Evolutionary conservation across 2,797 vertebrate species (phyloP).

Genomic region (Ptychobarbus kaznakovi): DNA sequence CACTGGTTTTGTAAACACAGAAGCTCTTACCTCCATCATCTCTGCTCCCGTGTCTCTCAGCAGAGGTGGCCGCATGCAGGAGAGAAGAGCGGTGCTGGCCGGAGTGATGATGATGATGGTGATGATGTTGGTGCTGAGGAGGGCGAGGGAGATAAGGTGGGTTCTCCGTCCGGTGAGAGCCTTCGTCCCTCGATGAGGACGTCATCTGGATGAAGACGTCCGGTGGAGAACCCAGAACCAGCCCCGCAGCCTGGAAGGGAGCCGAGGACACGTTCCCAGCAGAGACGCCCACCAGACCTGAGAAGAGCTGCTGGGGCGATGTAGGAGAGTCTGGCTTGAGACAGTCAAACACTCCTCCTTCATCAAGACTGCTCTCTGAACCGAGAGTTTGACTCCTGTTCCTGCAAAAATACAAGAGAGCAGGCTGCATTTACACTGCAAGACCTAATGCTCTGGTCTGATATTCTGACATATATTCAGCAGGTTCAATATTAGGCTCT

Average conservation of each 20-base stretch:
- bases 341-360: conserved; percentile 92
- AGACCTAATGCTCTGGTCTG: neutral
- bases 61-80: conserved; percentile 83
- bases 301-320: conserved; percentile 90
- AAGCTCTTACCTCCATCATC: conserved; percentile 80
- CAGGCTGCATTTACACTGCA: neutral
- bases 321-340: conserved; percentile 87
- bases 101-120: conserved; percentile 85
- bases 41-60: conserved; percentile 80
- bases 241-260: conserved; percentile 87
- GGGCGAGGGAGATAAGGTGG: conserved; percentile 79
- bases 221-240: conserved; percentile 88
- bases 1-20: neutral
- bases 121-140: conserved; percentile 82
- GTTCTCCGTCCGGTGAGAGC: conserved; percentile 78
- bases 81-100: conserved; percentile 88
- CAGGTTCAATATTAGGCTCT: too few species aligned
- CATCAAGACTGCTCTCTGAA: conserved; percentile 90
- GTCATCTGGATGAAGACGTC: conserved; percentile 97
- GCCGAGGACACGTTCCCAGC: conserved; percentile 82
- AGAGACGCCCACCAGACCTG: conserved; percentile 87
- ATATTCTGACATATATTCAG: neutral
- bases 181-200: conserved; percentile 85
- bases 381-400: conserved; percentile 91
- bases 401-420: conserved; percentile 69